Base-by-base conservation (phyloP, 2,888 invertebrate species). In the Eumacrocentrus americanus region DNA sequence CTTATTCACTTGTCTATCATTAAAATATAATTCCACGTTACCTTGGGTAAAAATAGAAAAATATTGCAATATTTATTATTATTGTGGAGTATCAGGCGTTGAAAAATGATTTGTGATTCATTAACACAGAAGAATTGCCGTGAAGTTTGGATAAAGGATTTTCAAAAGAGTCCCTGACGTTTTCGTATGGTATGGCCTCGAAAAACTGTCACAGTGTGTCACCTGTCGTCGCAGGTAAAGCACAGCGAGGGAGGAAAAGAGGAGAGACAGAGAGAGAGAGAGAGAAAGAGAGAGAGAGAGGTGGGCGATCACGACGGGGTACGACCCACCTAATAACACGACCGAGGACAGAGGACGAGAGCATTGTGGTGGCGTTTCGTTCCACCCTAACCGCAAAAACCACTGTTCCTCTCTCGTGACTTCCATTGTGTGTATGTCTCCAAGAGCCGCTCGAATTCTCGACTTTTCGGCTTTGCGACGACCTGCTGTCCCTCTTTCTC, bases 201-300 rank as follows among this genome's bases (percentile, higher is more conserved):
- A 59, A 56, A 61, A 66, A 66, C 58, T 67, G 67, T 67, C 67
- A 62, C 58, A 55, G 60, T 60, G 53, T 65, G 67, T 67, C 67
- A 67, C 67, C 67, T 67, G 67, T 64, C 63, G 66, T 62, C 60
- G 44, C 64, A 66, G 66, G 67, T 63, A 66, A 58, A 52, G 22
- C 52, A 25, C 52, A 61, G 53, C 57, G 57, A 16, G 29, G 20
- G 51, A 20, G 37, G 25, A 16, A 14, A 35, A 35, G 35, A 25
- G 25, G 12, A 29, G n/a, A n/a, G n/a, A n/a, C n/a, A n/a, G n/a
- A n/a, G n/a, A n/a, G n/a, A n/a, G n/a, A n/a, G n/a, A n/a, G 23
- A 42, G 44, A 47, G 29, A 46, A 29, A 18, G 23, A 40, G 18
- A 25, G 35, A 18, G 18, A 44, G n/a, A n/a, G n/a, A n/a, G n/a